Evolutionary conservation across 2,113 vertebrate genomes (phyloP).

Genomic region (Xenopus laevis): DNA sequence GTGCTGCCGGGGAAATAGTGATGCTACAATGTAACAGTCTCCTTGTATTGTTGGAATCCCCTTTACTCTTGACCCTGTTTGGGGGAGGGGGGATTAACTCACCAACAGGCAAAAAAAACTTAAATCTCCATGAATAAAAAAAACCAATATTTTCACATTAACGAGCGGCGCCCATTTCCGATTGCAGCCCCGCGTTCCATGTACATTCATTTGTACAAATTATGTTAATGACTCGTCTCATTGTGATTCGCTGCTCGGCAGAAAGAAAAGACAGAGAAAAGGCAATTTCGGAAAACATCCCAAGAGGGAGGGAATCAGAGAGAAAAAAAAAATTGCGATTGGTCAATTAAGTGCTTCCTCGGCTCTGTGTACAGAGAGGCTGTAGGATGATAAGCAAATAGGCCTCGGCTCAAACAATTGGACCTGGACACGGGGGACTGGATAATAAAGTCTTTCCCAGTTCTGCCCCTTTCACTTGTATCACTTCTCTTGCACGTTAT

Average conservation of each 20-base stretch:
- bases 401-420: no score
- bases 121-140: not conserved
- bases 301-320: not conserved
- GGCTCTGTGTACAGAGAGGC: not conserved
- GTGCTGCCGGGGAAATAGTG: no score
- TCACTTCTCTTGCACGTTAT: no score
- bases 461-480: no score
- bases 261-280: conserved; percentile 1
- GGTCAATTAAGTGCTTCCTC: conserved; percentile 13
- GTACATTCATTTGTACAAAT: conserved; percentile 43
- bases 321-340: conserved; percentile 24
- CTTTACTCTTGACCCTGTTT: no score
- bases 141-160: conserved; percentile 42
- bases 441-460: no score
- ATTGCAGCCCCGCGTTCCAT: conserved; percentile 33
- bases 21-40: no score
- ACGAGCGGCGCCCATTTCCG: not conserved
- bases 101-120: conserved; percentile 30
- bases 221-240: conserved; percentile 29
- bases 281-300: conserved; percentile 12
- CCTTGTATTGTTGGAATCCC: no score
- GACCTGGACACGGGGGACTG: no score
- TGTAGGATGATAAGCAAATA: conserved; percentile 38
- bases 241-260: conserved; percentile 1
- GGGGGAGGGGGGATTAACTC: not conserved